Evolutionary conservation across 2,797 vertebrate species (phyloP), one percentile per base, ranked within the genome.

Genomic region (Tachyglossus aculeatus): DNA sequence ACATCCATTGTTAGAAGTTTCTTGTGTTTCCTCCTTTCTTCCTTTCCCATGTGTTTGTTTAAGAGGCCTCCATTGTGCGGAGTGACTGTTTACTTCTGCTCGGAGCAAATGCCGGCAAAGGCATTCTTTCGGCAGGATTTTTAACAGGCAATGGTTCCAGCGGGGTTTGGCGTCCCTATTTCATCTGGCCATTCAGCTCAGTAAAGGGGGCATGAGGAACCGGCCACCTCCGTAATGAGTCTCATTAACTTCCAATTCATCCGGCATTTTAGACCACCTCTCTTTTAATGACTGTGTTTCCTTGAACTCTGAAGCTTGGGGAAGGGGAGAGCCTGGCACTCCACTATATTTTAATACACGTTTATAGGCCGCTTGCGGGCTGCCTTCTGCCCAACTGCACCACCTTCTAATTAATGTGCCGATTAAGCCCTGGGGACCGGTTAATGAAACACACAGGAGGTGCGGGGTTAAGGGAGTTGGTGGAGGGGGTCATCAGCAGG

Each of bases 41-140:
- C 88, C 78, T 88, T 88, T 85, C 89, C 80, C 86, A 40, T 82
- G 77, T 91, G 90, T 91, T 90, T 90, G 81, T 92, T 90, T 91
- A 92, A 92, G 86, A 88, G 86, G 63, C 88, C 91, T 89, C 86
- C 79, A 77, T 84, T 85, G 84, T 87, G 90, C 87, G 90, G 92
- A 90, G 91, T 90, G 86, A 77, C 67, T 88, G 89, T 91, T 91
- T 92, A 87, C 89, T 81, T 89, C 86, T 84, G 75, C 67, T 88
- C 66, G 66, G 77, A 78, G 83, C 79, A 88, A 92, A 89, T 85
- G 82, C n/a, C n/a, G n/a, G n/a, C n/a, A n/a, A n/a, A n/a, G n/a
- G n/a, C 75, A 82, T 85, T 88, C 86, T 85, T 44, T 74, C 86
- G 82, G 33, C 72, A 77, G 74, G 66, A 54, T 75, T 82, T 88